Conservation (phyloP, 2,888 invertebrate species). For the Dilophus febrilis region DNA sequence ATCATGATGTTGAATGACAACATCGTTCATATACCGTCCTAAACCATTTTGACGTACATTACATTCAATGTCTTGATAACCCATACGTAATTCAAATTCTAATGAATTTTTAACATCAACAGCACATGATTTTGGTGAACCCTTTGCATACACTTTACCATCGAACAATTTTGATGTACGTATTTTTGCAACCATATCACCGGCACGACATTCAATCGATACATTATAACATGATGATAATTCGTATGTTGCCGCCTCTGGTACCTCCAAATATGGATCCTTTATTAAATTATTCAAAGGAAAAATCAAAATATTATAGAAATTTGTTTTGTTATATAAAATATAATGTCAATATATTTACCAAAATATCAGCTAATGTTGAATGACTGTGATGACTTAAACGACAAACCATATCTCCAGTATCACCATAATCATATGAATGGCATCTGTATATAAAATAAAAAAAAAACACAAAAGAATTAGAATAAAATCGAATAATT, state of each 20-base stretch:
- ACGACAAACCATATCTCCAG: slow-evolving; percentile 83
- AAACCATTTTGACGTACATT: slow-evolving; percentile 79
- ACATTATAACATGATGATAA: slow-evolving; percentile 88
- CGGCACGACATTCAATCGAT: slow-evolving; percentile 77
- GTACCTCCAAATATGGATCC: slow-evolving; percentile 80
- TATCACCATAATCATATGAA: slow-evolving; percentile 86
- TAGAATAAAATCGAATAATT: too few species aligned
- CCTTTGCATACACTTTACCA: slow-evolving; percentile 89
- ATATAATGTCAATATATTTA: slow-evolving; percentile 21
- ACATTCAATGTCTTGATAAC: slow-evolving; percentile 82
- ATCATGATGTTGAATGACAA: slow-evolving; percentile 89
- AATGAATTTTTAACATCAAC: slow-evolving; percentile 73
- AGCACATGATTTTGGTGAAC: slow-evolving; percentile 83
- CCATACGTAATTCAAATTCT: slow-evolving; percentile 83
- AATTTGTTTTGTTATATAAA: neutral
- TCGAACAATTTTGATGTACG: slow-evolving; percentile 84
- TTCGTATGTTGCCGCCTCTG: slow-evolving; percentile 83
- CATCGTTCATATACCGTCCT: slow-evolving; percentile 77
- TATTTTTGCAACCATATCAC: slow-evolving; percentile 84
- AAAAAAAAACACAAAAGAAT: too few species aligned
- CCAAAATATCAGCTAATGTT: slow-evolving; percentile 75
- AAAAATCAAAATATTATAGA: neutral
- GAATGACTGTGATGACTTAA: slow-evolving; percentile 82
- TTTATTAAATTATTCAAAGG: slow-evolving; percentile 25
- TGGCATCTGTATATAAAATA: slow-evolving; percentile 51